Evolutionary conservation across 2,113 vertebrate genomes (phyloP).

Genomic region (human): GRCh38 chr18:79421501-79422000

Average conservation of each 20-base stretch:
- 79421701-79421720: rapidly evolving
- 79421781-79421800: not conserved
- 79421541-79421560: not conserved
- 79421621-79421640: rapidly evolving
- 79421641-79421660: too few relatives aligned
- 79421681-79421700: not conserved
- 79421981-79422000: rapidly evolving
- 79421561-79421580: too few relatives aligned
- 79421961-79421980: too few relatives aligned
- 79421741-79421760: not conserved
- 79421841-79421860: too few relatives aligned
- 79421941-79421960: not conserved
- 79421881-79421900: not conserved
- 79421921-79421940: not conserved
- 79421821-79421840: too few relatives aligned
- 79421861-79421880: too few relatives aligned
- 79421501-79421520: not conserved
- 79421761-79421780: not conserved
- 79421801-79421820: too few relatives aligned
- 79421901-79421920: not conserved
- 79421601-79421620: rapidly evolving
- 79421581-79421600: rapidly evolving
- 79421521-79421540: not conserved
- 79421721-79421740: not conserved
- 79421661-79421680: too few relatives aligned